phyloP scores from a whole-genome alignment of 1,140 invertebrate genomes.

The Phenacoccus solenopsis region DNA sequence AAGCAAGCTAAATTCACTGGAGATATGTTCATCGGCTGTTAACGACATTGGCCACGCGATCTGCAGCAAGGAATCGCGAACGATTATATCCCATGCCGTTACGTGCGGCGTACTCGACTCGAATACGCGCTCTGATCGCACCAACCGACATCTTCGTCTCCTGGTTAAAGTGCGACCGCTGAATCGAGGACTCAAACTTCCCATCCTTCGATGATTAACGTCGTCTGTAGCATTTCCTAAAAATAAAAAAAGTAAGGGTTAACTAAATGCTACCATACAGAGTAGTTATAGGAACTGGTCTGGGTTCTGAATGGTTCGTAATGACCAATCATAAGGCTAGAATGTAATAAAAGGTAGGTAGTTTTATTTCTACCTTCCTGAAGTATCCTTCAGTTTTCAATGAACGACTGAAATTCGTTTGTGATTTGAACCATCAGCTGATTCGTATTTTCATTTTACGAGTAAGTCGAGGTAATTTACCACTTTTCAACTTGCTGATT shows the following conservation, averaged over 20 bases:
- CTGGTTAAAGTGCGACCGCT: slow-evolving; percentile 12
- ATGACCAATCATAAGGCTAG: no score
- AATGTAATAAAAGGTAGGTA: no score
- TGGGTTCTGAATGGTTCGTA: no score
- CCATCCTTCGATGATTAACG: neutral
- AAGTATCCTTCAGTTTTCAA: no score
- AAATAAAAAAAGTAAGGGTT: neutral
- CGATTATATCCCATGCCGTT: slow-evolving; percentile 33
- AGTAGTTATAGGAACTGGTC: no score
- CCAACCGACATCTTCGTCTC: slow-evolving; percentile 28
- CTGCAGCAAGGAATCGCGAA: slow-evolving; percentile 34
- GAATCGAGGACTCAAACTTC: slow-evolving; percentile 7
- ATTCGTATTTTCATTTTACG: no score
- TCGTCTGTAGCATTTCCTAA: neutral
- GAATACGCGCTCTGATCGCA: slow-evolving; percentile 30
- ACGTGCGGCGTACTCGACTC: slow-evolving; percentile 26
- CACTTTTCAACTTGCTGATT: no score
- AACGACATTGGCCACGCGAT: slow-evolving; percentile 36
- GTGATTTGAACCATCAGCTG: no score
- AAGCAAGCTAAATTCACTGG: slow-evolving; percentile 16
- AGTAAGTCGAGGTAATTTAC: no score
- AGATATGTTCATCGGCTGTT: slow-evolving; percentile 27
- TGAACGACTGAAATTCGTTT: no score
- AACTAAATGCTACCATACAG: no score
- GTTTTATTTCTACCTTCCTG: no score